Evolutionary conservation across 2,888 invertebrate species (phyloP).

Genomic region (Magallana nippona): DNA sequence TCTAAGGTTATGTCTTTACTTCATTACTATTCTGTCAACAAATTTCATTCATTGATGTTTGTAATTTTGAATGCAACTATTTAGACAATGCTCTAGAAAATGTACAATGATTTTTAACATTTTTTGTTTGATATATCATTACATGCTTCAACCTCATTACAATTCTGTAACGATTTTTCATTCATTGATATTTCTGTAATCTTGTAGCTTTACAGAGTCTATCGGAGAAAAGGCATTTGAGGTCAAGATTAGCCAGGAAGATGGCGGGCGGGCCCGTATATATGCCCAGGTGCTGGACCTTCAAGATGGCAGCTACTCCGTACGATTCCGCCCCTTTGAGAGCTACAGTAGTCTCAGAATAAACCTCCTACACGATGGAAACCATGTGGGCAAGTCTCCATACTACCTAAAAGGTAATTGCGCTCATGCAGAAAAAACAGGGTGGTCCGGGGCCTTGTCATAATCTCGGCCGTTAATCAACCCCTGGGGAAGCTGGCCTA

Average conservation of each 20-base stretch:
- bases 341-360: constrained; percentile 88
- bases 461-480: constrained; percentile 24
- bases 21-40: no score
- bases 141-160: no score
- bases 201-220: constrained; percentile 83
- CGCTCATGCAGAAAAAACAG: background rate
- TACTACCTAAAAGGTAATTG: constrained; percentile 84
- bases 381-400: constrained; percentile 85
- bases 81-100: no score
- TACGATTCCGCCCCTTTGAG: constrained; percentile 62
- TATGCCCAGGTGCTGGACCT: constrained; percentile 89
- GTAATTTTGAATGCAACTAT: no score
- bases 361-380: constrained; percentile 84
- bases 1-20: no score
- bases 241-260: constrained; percentile 83
- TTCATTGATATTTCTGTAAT: background rate
- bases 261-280: constrained; percentile 81
- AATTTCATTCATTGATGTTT: no score
- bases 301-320: constrained; percentile 80
- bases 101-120: no score
- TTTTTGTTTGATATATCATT: no score
- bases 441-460: constrained; percentile 5
- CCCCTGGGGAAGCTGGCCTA: background rate
- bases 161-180: background rate
- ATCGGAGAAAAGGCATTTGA: constrained; percentile 81